Conservation (phyloP, 2,113 vertebrate genomes). For the Hassar affinis region DNA sequence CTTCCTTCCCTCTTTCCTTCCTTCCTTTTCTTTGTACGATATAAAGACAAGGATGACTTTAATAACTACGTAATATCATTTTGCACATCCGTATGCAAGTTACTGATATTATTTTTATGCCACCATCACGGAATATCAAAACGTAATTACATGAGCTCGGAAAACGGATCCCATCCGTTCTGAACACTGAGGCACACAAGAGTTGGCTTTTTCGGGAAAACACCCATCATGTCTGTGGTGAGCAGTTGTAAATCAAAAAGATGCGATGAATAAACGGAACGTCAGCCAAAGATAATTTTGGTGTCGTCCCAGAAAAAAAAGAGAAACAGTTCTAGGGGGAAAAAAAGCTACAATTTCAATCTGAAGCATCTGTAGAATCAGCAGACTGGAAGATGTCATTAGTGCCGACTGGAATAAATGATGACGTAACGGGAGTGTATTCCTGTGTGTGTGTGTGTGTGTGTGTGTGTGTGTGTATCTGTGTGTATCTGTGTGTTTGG, state of each 20-base stretch:
- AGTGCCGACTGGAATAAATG: slow-evolving; percentile 10
- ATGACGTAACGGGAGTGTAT: not conserved
- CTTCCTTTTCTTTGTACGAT: too few species aligned
- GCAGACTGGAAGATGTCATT: slow-evolving; percentile 6
- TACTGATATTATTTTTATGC: not conserved
- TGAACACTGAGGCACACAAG: not conserved
- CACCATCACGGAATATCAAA: not conserved
- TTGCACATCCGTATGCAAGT: not conserved
- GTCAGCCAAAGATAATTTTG: slow-evolving; percentile 1
- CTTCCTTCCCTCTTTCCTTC: too few species aligned
- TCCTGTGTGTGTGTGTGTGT: too few species aligned
- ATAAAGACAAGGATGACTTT: not conserved
- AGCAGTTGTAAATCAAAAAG: not conserved
- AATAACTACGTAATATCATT: not conserved
- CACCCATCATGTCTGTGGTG: not conserved
- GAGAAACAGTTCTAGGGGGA: not conserved
- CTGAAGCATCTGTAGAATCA: slow-evolving; percentile 7
- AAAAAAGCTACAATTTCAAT: slow-evolving; percentile 7
- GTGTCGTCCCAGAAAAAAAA: not conserved
- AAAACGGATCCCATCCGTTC: not conserved
- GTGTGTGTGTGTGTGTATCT: not conserved
- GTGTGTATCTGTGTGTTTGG: slow-evolving; percentile 22
- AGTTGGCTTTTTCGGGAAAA: slow-evolving; percentile 3
- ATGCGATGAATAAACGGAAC: slow-evolving; percentile 9
- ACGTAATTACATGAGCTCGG: not conserved